Evolutionary conservation across 1,140 invertebrate genomes (phyloP), one percentile per base, ranked within the genome.

Genomic region (Hyposmocoma kahamanoa): DNA sequence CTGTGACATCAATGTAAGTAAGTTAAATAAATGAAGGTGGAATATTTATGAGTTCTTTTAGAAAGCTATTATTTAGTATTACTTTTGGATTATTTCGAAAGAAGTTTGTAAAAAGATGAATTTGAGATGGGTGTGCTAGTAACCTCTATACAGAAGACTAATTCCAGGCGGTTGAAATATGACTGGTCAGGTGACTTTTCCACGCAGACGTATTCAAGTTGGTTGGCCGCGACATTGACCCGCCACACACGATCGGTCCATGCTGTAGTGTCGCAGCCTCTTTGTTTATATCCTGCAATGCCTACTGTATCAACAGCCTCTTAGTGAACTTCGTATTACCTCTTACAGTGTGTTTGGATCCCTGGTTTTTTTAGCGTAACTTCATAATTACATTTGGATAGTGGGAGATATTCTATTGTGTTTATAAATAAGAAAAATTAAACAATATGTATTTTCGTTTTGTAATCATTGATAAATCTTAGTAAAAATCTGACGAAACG

Each of bases 151-250:
- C 53, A 65, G 67, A 70, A 71, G 70, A 62, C 41, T 56, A 56
- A 53, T 70, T 70, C 61, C 66, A 62, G 59, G 57, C 28, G 48
- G 44, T 50, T 47, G 50, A 38, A 56, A 39, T 55, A 54, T 53
- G 67, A 75, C 63, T 73, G 50, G 76, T 75, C 53, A 54, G 62
- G 66, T 60, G 67, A 70, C 67, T 79, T 78, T 68, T 75, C 65
- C 67, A 72, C 65, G 60, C 49, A 43, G 66, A 56, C 67, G 65
- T 64, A 65, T n/a, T 10, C 62, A 67, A 71, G 72, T 67, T 65
- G 63, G 57, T 59, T 59, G 74, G 51, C 74, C 80, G 75, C 81
- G 81, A 82, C 81, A 82, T 82, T 84, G 81, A 84, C 75, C 81
- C 69, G 67, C 48, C 69, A 67, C 70, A 66, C 67, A 67, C 69